Evolutionary conservation across 2,888 invertebrate species (phyloP).

Genomic region (Spodoptera littoralis): DNA sequence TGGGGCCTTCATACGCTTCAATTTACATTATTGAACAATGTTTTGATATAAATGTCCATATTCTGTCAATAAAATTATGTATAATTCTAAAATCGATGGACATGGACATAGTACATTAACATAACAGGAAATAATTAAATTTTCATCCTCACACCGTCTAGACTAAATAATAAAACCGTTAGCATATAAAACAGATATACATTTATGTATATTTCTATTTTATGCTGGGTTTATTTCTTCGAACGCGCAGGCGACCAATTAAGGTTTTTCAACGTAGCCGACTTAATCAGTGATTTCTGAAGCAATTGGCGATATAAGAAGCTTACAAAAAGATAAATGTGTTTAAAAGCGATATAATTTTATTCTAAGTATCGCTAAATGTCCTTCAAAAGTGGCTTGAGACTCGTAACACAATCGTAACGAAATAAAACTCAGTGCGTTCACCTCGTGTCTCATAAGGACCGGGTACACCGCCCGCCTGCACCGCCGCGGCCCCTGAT

Average conservation of each 20-base stretch:
- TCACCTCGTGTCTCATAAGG: slow-evolving; percentile 54
- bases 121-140: slow-evolving; percentile 46
- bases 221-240: slow-evolving; percentile 4
- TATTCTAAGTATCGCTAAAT: slow-evolving; percentile 37
- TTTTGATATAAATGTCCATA: slow-evolving; percentile 23
- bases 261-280: slow-evolving; percentile 6
- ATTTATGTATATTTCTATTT: neutral
- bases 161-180: slow-evolving; percentile 43
- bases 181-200: slow-evolving; percentile 1
- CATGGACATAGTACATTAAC: slow-evolving; percentile 22
- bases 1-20: slow-evolving; percentile 1
- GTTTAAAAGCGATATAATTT: slow-evolving; percentile 21
- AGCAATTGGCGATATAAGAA: slow-evolving; percentile 5
- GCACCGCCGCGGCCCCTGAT: slow-evolving; percentile 19
- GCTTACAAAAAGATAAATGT: slow-evolving; percentile 15
- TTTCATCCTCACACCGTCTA: slow-evolving; percentile 36
- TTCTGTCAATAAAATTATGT: slow-evolving; percentile 20
- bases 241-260: slow-evolving; percentile 10
- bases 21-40: slow-evolving; percentile 5
- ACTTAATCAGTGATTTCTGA: slow-evolving; percentile 5
- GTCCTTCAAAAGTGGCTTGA: slow-evolving; percentile 47
- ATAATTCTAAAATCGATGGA: slow-evolving; percentile 16
- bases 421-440: slow-evolving; percentile 53
- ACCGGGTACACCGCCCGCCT: slow-evolving; percentile 39
- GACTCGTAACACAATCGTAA: slow-evolving; percentile 53